Evolutionary conservation across 2,797 vertebrate species (phyloP).

Genomic region (Mastacembelus armatus): DNA sequence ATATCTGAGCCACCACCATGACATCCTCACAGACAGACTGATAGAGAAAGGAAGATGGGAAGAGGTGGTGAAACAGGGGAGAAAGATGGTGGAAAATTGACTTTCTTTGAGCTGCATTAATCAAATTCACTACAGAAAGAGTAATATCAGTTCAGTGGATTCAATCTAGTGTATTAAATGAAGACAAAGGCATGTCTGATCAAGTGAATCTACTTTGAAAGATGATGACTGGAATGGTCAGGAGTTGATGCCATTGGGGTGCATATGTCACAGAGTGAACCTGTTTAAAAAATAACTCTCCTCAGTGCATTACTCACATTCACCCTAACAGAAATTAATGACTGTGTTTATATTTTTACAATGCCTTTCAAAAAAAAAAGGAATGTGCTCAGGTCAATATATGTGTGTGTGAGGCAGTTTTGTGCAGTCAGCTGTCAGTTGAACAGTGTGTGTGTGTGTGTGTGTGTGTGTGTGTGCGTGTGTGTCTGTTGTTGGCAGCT

Average conservation of each 20-base stretch:
- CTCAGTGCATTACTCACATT: slow-evolving; percentile 17
- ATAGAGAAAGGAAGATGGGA: slow-evolving; percentile 44
- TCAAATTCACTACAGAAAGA: slow-evolving; percentile 77
- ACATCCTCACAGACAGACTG: slow-evolving; percentile 61
- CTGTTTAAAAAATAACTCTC: slow-evolving; percentile 14
- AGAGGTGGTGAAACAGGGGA: slow-evolving; percentile 50
- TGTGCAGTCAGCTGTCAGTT: no score
- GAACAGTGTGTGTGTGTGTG: no score
- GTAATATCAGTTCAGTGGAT: slow-evolving; percentile 78
- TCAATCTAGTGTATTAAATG: slow-evolving; percentile 76
- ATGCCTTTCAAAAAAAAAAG: slow-evolving; percentile 5
- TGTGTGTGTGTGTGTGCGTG: not conserved
- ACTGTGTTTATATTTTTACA: not conserved
- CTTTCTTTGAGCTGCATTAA: slow-evolving; percentile 76
- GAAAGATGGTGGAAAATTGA: slow-evolving; percentile 73
- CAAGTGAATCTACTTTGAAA: slow-evolving; percentile 63
- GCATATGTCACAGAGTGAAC: slow-evolving; percentile 29
- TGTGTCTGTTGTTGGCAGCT: not conserved
- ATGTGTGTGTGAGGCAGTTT: no score
- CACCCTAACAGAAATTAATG: not conserved
- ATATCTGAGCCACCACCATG: slow-evolving; percentile 58
- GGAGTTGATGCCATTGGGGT: slow-evolving; percentile 36
- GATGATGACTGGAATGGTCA: slow-evolving; percentile 60
- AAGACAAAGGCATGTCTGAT: slow-evolving; percentile 71
- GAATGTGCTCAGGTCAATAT: not conserved